Conservation (phyloP, 2,797 vertebrate genomes). For the Chiloscyllium punctatum region DNA sequence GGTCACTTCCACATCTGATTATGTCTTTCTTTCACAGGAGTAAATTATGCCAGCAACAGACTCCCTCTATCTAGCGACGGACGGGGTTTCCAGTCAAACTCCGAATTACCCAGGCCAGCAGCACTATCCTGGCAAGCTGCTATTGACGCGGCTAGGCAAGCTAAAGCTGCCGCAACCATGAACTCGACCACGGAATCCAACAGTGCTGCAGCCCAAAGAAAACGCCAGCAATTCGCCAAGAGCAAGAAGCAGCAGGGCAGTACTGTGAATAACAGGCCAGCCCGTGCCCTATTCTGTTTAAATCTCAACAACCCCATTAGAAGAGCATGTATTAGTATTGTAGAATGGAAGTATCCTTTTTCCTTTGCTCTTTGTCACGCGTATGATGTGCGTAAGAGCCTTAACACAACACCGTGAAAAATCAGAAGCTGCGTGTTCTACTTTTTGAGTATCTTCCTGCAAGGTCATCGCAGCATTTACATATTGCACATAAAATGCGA, state of each 20-base stretch:
- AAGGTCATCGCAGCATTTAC: conserved; percentile 20
- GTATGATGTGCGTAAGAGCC: background rate
- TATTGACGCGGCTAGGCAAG: conserved; percentile 88
- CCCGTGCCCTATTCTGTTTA: conserved; percentile 94
- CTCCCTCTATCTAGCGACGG: conserved; percentile 81
- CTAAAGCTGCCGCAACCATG: conserved; percentile 93
- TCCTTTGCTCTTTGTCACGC: background rate
- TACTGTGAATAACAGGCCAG: conserved; percentile 81
- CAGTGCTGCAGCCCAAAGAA: conserved; percentile 95
- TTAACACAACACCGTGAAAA: background rate
- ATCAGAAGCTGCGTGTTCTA: conserved; percentile 13
- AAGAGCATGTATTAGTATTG: conserved; percentile 98
- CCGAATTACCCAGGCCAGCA: conserved; percentile 70
- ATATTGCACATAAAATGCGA: conserved; percentile 11
- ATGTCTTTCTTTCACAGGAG: conserved; percentile 59
- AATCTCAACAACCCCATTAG: conserved; percentile 97
- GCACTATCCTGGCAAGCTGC: conserved; percentile 87
- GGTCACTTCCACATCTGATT: conserved; percentile 5
- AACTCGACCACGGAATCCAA: conserved; percentile 79
- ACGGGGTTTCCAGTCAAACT: conserved; percentile 81
- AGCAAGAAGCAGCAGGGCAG: conserved; percentile 96
- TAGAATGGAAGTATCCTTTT: conserved; percentile 99
- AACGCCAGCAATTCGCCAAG: conserved; percentile 98
- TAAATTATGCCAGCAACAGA: conserved; percentile 94
- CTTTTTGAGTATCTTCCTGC: conserved; percentile 17